Evolutionary conservation across 2,888 invertebrate genomes (phyloP), one percentile per base, ranked within the genome.

Genomic region (Lasioglossum lativentre): DNA sequence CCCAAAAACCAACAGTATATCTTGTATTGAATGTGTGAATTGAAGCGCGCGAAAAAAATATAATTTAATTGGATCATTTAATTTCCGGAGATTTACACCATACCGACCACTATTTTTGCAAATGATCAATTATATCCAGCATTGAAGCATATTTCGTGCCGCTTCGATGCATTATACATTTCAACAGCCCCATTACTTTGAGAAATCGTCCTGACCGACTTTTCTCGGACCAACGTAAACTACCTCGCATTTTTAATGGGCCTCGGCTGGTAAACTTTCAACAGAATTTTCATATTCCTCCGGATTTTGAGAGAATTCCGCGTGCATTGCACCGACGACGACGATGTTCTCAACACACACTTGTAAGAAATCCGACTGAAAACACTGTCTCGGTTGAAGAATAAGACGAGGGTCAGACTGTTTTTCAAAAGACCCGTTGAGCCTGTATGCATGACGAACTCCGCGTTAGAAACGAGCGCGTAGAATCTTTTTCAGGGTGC

Each of bases 401-500:
- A 66, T 34, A 66, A 66, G 34, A 66, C 34, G 30, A 30, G 66
- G 10, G 45, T 27, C 45, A 27, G 72, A 19, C 5, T 45, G 59
- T 27, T 63, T 42, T 34, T 56, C 34, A 34, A 71, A 59, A n/a
- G 19, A 52, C 14, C 23, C 45, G 30, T n/a, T 14, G 47, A 27
- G 27, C 30, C 42, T n/a, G 56, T 27, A 8, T 23, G 27, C 23
- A 19, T 3, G 52, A 38, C 38, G 4, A 4, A 16, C 45, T 45
- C 47, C 30, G 47, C 27, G 27, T 5, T 74, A 52, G 71, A 78
- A 72, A 72, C 66, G 14, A 14, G 38, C 27, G 14, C 47, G 23
- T 30, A 47, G 42, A 4, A 40, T 74, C 42, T 52, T 77, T 86
- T 78, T 70, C 38, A 23, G n/a, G 38, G 34, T 40, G 59, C 38